Base-by-base conservation (phyloP, 2,113 vertebrate species). In the Perognathus longimembris region DNA sequence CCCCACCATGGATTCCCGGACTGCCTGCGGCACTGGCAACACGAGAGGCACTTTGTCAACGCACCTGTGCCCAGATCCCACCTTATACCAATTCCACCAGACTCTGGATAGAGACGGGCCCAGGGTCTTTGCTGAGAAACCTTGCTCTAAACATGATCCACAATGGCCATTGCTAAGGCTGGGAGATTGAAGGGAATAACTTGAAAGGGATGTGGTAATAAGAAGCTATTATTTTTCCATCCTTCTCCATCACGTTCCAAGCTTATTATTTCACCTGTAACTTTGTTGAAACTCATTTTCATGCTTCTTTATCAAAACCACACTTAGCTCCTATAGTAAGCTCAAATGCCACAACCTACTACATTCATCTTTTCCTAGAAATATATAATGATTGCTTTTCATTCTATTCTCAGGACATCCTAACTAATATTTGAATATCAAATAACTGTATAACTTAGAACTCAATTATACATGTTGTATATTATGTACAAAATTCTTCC, bases 401-500 rank as follows among this genome's bases (percentile, higher is more conserved):
- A 45, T 45, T 45, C 45, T 45, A 12, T 45, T 45, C 45, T 45
- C 45, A 45, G 45, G 45, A 9, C 4, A 12, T 45, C 12, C 45
- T 45, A 45, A 45, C 12, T 45, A 45, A 45, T 45, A 45, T 45
- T 45, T 11, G 45, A 45, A 45, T 45, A 45, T 45, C 45, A 45
- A 45, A 45, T 45, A 45, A 45, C 45, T 45, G 12, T 24, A 30
- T 45, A 73, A 74, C 50, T 70, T 85, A 54, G 70, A 89, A 67
- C 14, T 94, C 73, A 69, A 63, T 74, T 86, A 50, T 42, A 21
- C 73, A 1, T 22, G 2, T 40, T 67, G 21, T 78, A 32, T 30
- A 92, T 59, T 38, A 75, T 84, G 90, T 22, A 45, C 45, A 38
- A 77, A 11, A n/a, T 67, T 71, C 64, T 36, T 76, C 90, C 71